Evolutionary conservation across 2,113 vertebrate species (phyloP).

Genomic region (Nothocercus nigrocapillus): DNA sequence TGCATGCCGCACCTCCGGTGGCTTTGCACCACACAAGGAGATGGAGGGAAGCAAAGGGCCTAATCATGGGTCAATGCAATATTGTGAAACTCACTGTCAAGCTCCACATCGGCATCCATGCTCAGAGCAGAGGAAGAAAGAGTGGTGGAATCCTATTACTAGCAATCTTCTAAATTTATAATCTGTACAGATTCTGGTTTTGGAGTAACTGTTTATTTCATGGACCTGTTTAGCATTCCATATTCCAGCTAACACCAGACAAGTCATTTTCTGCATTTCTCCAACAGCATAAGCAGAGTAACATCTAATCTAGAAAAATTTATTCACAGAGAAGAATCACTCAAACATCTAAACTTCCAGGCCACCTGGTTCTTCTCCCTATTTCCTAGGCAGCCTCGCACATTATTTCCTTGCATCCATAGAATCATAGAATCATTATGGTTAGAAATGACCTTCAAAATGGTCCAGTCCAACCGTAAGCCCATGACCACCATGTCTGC

Average conservation of each 20-base stretch:
- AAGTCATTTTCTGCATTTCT: not conserved
- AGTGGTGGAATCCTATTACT: not conserved
- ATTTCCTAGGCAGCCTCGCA: not conserved
- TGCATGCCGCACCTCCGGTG: accelerated
- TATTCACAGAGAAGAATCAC: not conserved
- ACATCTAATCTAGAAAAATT: not conserved
- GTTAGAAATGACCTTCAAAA: no score
- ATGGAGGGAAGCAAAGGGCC: not conserved
- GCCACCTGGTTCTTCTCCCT: not conserved
- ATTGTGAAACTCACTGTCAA: not conserved
- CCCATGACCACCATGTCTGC: no score
- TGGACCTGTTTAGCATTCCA: not conserved
- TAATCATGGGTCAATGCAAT: not conserved
- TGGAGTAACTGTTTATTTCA: not conserved
- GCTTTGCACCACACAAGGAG: not conserved
- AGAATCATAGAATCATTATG: no score
- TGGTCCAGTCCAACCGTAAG: no score
- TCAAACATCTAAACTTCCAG: not conserved
- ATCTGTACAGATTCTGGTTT: not conserved
- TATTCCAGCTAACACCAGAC: not conserved
- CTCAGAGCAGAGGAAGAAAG: not conserved
- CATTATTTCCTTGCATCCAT: not conserved
- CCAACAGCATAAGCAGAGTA: not conserved
- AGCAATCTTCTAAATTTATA: not conserved
- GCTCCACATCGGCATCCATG: not conserved